Evolutionary conservation across 2,888 invertebrate genomes (phyloP).

Genomic region (Caenorhabditis angaria): DNA sequence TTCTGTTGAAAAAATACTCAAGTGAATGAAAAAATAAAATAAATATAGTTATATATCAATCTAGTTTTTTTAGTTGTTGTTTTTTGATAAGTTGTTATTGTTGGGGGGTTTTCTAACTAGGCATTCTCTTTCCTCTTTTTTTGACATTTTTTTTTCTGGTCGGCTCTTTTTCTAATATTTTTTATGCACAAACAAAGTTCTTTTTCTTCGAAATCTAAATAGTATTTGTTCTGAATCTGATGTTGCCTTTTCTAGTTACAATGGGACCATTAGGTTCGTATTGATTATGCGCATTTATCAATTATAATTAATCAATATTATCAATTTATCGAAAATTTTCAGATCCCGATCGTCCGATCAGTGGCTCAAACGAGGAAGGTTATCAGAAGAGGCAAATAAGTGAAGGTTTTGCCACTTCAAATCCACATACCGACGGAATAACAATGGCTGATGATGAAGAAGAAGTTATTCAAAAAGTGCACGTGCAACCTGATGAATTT

Average conservation of each 20-base stretch:
- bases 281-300: too few species aligned
- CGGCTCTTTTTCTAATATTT: too few species aligned
- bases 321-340: too few species aligned
- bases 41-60: too few species aligned
- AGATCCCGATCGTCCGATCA: conserved; percentile 26
- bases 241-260: too few species aligned
- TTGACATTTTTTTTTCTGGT: too few species aligned
- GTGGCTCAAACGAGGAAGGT: conserved; percentile 27
- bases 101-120: background rate
- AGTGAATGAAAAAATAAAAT: background rate
- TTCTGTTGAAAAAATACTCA: background rate
- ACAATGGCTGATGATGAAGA: conserved; percentile 49
- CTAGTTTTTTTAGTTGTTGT: background rate
- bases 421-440: conserved; percentile 30
- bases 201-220: too few species aligned
- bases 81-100: conserved; percentile 3
- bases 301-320: too few species aligned
- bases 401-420: conserved; percentile 3
- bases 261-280: too few species aligned
- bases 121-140: too few species aligned
- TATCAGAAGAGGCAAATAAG: conserved; percentile 9
- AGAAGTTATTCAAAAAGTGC: conserved; percentile 46
- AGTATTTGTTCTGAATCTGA: too few species aligned
- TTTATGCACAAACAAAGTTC: too few species aligned
- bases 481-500: conserved; percentile 61